Evolutionary conservation across 2,113 vertebrate species (phyloP).

Genomic region (Gasterosteus aculeatus): DNA sequence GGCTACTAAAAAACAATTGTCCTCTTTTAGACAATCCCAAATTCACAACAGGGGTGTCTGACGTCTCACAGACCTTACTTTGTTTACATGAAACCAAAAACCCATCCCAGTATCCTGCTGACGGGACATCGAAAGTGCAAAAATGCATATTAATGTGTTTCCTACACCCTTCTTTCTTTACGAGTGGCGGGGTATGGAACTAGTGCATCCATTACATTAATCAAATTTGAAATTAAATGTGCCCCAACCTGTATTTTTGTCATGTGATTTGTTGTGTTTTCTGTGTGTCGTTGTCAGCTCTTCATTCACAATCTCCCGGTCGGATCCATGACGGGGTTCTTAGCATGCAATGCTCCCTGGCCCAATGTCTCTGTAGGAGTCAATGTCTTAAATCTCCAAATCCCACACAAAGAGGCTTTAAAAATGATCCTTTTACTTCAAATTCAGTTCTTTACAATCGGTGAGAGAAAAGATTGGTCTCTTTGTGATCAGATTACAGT

Average conservation of each 20-base stretch:
- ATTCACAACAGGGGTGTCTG: too few species aligned
- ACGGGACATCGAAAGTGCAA: too few species aligned
- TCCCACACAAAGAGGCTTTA: constrained; percentile 1
- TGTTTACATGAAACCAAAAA: too few species aligned
- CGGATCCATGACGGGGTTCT: not conserved
- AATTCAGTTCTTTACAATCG: not conserved
- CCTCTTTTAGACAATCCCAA: too few species aligned
- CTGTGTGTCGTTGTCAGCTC: not conserved
- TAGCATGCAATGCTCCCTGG: not conserved
- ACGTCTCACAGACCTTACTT: too few species aligned
- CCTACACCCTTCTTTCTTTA: too few species aligned
- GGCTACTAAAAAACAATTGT: too few species aligned
- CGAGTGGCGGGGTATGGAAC: too few species aligned
- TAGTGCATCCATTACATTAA: too few species aligned
- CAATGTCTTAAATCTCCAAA: not conserved
- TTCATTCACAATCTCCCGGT: not conserved
- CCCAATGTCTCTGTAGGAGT: not conserved
- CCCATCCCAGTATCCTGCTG: too few species aligned
- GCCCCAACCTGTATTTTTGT: not conserved
- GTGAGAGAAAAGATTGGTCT: not conserved
- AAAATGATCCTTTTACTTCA: not conserved
- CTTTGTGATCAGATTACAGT: not conserved
- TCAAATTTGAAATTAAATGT: too few species aligned
- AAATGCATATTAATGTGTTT: too few species aligned
- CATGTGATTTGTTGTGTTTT: not conserved